These are phyloP conservation scores for Hormaphis cornu DNA, from an alignment of 1,140 invertebrate species.

Conservation along the genomic window DNA sequence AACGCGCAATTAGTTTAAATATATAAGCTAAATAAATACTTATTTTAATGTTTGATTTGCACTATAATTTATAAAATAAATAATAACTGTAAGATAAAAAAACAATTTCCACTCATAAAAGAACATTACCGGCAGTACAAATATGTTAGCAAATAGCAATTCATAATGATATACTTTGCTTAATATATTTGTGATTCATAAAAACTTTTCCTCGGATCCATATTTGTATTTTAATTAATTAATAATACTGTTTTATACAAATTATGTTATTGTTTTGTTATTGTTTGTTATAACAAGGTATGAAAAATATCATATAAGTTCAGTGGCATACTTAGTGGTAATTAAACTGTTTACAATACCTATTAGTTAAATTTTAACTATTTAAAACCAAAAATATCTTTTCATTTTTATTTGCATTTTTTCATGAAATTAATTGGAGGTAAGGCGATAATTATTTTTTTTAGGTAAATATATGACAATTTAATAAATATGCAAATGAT, in stretches of 20 bases:
- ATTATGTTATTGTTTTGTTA: constrained; percentile 18
- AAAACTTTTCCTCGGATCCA: constrained; percentile 5
- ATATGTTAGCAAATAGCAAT: neutral
- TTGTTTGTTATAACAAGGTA: neutral
- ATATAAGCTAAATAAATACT: neutral
- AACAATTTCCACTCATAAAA: neutral
- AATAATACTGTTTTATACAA: neutral
- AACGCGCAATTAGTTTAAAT: neutral
- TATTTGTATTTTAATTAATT: neutral
- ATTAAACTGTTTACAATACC: neutral
- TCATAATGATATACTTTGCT: neutral
- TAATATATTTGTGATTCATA: neutral
- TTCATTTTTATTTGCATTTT: too few species aligned
- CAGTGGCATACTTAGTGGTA: neutral
- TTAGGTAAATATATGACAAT: too few species aligned
- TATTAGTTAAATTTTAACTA: too few species aligned
- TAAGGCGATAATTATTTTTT: too few species aligned
- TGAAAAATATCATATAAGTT: neutral
- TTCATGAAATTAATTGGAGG: too few species aligned
- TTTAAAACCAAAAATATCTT: too few species aligned
- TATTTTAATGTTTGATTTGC: too few species aligned
- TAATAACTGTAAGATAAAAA: neutral
- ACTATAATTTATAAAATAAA: neutral
- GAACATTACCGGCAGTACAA: constrained; percentile 12
- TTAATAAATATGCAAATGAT: too few species aligned